Evolutionary conservation across 2,113 vertebrate genomes (phyloP).

Genomic region (Phoxinus phoxinus): DNA sequence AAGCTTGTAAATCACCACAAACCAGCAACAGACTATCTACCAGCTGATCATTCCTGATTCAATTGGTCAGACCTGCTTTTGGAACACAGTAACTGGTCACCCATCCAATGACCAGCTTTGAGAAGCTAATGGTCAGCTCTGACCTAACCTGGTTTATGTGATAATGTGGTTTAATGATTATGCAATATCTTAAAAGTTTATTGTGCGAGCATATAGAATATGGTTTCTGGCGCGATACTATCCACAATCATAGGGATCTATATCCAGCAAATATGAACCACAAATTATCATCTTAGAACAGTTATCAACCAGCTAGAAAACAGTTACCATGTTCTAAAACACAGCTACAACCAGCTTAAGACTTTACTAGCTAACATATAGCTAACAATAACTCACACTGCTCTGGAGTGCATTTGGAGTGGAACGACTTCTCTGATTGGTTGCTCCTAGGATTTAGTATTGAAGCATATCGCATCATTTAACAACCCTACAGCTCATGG

Average conservation of each 20-base stretch:
- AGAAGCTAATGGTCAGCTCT: not conserved
- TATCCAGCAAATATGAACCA: no score
- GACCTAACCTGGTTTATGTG: no score
- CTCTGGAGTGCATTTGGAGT: not conserved
- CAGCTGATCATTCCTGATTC: not conserved
- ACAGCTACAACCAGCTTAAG: not conserved
- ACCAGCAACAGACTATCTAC: not conserved
- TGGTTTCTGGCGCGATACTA: no score
- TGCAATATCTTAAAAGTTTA: no score
- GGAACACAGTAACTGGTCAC: not conserved
- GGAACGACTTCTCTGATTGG: no score
- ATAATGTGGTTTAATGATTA: no score
- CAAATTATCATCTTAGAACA: no score
- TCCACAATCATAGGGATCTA: no score
- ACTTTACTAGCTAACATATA: not conserved
- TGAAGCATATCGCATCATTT: not conserved
- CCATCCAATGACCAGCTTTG: not conserved
- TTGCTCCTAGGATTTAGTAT: not conserved
- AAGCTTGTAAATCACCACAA: not conserved
- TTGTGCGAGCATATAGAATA: no score
- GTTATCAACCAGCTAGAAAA: not conserved
- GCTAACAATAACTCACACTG: not conserved
- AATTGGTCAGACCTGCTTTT: not conserved
- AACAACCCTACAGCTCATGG: not conserved
- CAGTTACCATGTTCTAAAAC: not conserved